A percentile compares a stretch with the other conserved stretches of the same genome.
Evolutionary conservation across 1,140 invertebrate genomes (phyloP).

Genomic region (Hormaphis cornu): DNA sequence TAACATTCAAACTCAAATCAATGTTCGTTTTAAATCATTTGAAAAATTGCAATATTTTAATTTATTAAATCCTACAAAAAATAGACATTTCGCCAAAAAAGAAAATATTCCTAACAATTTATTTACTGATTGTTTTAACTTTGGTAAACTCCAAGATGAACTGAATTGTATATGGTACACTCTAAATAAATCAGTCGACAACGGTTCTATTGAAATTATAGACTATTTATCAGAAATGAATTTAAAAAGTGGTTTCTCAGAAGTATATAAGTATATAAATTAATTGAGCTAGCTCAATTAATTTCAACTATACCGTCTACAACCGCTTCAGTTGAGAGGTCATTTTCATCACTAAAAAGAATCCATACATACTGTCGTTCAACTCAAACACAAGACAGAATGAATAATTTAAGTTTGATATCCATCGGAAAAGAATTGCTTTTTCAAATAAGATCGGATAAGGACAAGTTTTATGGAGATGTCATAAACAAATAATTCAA

Average conservation of each 20-base stretch:
- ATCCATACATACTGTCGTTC: background rate
- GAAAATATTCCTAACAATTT: too few relatives aligned
- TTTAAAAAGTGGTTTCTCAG: background rate
- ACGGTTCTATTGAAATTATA: background rate
- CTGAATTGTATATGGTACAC: background rate
- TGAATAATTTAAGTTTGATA: conserved; percentile 25
- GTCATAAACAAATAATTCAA: background rate
- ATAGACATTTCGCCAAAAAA: background rate
- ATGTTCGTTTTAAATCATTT: background rate
- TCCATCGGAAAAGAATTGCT: background rate
- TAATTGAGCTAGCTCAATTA: too few relatives aligned
- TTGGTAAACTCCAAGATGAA: background rate
- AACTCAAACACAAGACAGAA: conserved; percentile 35
- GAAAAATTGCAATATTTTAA: background rate
- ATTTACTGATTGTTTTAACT: too few relatives aligned
- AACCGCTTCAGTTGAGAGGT: background rate
- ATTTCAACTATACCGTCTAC: background rate
- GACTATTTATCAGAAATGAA: background rate
- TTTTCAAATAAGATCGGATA: background rate
- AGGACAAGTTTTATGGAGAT: background rate
- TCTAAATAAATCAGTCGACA: background rate
- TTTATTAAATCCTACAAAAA: background rate
- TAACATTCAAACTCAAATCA: background rate
- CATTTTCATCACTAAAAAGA: background rate
- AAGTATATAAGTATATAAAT: background rate